Evolutionary conservation across 2,113 vertebrate species (phyloP).

Genomic region (Proterorhinus semilunaris): DNA sequence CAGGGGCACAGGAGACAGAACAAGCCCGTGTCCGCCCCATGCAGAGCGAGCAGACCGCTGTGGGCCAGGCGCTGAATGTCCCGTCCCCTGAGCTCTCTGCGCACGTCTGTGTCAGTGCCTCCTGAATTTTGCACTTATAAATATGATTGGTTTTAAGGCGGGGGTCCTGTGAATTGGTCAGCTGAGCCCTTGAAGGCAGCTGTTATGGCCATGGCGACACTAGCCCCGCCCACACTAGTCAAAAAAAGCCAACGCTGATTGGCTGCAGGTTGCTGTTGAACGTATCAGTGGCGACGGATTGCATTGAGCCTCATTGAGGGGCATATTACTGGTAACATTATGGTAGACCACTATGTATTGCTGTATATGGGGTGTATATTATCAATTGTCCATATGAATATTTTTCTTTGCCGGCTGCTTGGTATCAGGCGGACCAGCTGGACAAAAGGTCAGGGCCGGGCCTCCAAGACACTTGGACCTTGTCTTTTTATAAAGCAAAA

Average conservation of each 20-base stretch:
- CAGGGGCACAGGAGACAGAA: constrained; percentile 31
- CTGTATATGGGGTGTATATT: constrained; percentile 80
- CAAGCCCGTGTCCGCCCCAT: constrained; percentile 18
- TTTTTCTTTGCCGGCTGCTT: constrained; percentile 76
- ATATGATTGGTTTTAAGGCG: constrained; percentile 57
- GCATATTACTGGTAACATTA: constrained; percentile 70
- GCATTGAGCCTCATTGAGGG: constrained; percentile 67
- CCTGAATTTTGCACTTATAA: constrained; percentile 78
- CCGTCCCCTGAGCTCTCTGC: constrained; percentile 7
- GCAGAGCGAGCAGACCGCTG: constrained; percentile 10
- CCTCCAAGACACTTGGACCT: constrained; percentile 70
- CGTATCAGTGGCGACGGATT: constrained; percentile 65
- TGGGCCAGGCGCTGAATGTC: constrained; percentile 14
- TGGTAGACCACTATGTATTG: constrained; percentile 79
- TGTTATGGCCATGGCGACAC: constrained; percentile 15
- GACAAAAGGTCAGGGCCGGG: constrained; percentile 54
- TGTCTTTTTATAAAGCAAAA: constrained; percentile 66
- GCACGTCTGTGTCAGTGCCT: constrained; percentile 64
- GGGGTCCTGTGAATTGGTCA: constrained; percentile 13
- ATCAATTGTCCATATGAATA: constrained; percentile 70
- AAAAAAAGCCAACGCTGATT: constrained; percentile 28
- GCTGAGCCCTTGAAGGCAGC: constrained; percentile 44
- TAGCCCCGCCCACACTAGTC: constrained; percentile 43
- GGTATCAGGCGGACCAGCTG: constrained; percentile 59
- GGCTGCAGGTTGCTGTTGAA: constrained; percentile 60